Evolutionary conservation across 2,888 invertebrate genomes (phyloP), one percentile per base, ranked within the genome.

Genomic region (Octonoba sinensis): DNA sequence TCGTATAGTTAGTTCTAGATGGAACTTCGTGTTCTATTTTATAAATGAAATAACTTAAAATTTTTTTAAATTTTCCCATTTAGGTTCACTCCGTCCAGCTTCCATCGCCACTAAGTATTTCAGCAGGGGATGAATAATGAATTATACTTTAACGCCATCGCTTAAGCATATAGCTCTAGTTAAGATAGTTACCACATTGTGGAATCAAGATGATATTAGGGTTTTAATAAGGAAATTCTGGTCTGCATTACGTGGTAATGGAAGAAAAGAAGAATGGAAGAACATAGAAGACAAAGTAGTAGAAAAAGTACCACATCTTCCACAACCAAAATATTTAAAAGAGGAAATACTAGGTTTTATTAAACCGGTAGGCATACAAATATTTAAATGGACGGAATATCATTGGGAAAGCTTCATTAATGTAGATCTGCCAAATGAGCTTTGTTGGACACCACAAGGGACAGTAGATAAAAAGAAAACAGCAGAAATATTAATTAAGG

Each of bases 151-250:
- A 64, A 62, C n/a, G 44, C 67, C 72, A 67, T 59, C 59, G 15
- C 79, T 73, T 65, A n/a, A 67, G 62, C 66, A 72, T 60, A 59
- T 15, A 66, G 44, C 79, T 72, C 51, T 73, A 20, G 36, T 73
- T 16, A 73, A 66, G 22, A 72, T 59, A 67, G 49, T 72, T 60
- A 60, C 13, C 20, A 36, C 44, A 59, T 59, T 79, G 24, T 79
- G 79, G 79, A 79, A 73, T 60, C 59, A 67, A 60, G 66, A 79
- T 66, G 60, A 79, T 73, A 60, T 79, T 49, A 57, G 79, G 60
- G 72, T 44, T 51, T 65, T 72, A 56, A 51, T 67, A 0, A 18
- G 36, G 60, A 70, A 60, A 27, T 82, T 74, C 56, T 56, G 65
- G 71, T 72, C 47, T 65, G 36, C 22, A 54, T 56, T 56, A 20